Evolutionary conservation across 2,113 vertebrate species (phyloP).

Genomic region (Anarrhichthys ocellatus): DNA sequence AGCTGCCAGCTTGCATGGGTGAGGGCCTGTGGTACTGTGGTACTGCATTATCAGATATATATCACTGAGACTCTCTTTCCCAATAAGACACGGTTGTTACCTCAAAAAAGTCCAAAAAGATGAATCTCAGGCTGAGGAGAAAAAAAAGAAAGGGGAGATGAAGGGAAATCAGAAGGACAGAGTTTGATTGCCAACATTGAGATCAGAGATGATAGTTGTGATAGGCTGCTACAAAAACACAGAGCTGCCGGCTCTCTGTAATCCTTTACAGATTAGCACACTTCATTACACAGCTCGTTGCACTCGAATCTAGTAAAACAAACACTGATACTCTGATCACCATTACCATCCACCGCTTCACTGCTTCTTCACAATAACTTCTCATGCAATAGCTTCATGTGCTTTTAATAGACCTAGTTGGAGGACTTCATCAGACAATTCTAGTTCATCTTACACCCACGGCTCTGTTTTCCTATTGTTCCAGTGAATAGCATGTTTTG

Average conservation of each 20-base stretch:
- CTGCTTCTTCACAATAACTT: neutral
- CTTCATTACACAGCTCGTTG: slow-evolving; percentile 62
- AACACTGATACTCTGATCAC: slow-evolving; percentile 35
- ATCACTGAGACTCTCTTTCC: slow-evolving; percentile 1
- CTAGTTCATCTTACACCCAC: neutral
- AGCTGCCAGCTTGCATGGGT: slow-evolving; percentile 35
- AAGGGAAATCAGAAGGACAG: slow-evolving; percentile 17
- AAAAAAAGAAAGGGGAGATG: neutral
- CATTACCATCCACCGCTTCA: slow-evolving; percentile 21
- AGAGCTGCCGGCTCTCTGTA: slow-evolving; percentile 52
- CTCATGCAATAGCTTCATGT: neutral
- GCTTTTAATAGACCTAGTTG: neutral
- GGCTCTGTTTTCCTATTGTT: neutral
- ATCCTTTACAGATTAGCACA: slow-evolving; percentile 63
- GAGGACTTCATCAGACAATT: neutral
- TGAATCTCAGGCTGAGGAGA: neutral
- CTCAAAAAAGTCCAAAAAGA: neutral
- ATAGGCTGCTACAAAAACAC: slow-evolving; percentile 57
- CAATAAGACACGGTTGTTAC: neutral
- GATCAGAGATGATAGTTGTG: slow-evolving; percentile 47
- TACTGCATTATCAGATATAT: slow-evolving; percentile 24
- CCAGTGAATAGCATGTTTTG: neutral
- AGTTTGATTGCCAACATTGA: slow-evolving; percentile 10
- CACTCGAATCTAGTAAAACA: slow-evolving; percentile 49
- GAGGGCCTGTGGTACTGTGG: slow-evolving; percentile 8